Percentiles rank a stretch among this genome's conserved stretches.
phyloP scores from a whole-genome alignment of 2,797 vertebrate species.

The Coracias cyanogaster region DNA sequence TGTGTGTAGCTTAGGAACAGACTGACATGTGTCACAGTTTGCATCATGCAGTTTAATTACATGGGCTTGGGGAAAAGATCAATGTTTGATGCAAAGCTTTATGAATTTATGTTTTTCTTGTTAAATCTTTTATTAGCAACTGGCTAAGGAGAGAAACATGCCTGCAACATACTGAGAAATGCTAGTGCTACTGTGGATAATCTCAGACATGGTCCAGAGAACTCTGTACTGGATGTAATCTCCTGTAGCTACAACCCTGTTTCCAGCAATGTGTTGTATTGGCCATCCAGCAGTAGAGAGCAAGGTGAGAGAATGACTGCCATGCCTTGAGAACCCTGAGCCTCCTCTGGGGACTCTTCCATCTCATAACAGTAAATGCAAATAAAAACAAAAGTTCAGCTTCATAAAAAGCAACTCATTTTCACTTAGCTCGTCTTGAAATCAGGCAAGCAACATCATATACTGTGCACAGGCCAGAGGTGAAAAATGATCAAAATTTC shows the following conservation, averaged over 20 bases:
- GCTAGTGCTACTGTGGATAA: fast-evolving
- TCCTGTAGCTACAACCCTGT: background rate
- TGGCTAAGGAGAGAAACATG: background rate
- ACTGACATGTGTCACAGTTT: background rate
- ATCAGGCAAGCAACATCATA: background rate
- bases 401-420: background rate
- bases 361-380: background rate
- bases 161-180: background rate
- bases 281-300: background rate
- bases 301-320: background rate
- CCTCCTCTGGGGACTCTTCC: background rate
- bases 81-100: background rate
- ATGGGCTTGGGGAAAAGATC: background rate
- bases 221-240: background rate
- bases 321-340: background rate
- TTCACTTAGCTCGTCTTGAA: background rate
- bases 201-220: background rate
- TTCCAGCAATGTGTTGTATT: background rate
- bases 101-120: background rate
- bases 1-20: background rate
- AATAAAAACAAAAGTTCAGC: background rate
- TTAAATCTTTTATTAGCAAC: background rate
- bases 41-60: background rate
- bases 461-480: fast-evolving
- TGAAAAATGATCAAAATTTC: background rate